A percentile compares a stretch with the other conserved stretches of the same genome.
phyloP scores from a whole-genome alignment of 2,888 invertebrate species.

The Amblyjoppa proteus region DNA sequence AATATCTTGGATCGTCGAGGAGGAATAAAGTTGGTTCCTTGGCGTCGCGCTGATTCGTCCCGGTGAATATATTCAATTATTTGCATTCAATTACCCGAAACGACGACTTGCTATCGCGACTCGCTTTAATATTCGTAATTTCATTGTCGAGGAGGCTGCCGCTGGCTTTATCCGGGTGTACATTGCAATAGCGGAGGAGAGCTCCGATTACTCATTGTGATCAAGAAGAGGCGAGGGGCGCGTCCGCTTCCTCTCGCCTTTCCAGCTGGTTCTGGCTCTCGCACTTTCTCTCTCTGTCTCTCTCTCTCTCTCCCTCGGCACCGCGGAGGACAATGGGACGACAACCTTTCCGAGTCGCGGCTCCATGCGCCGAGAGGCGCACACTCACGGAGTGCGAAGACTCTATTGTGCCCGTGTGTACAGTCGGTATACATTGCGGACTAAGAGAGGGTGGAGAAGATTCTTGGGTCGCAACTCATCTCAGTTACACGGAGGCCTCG shows the following conservation, averaged over 20 bases:
- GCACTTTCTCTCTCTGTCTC: not conserved
- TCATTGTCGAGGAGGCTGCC: conserved; percentile 22
- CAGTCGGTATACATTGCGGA: conserved; percentile 9
- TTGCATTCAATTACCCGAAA: conserved; percentile 51
- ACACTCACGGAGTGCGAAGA: conserved; percentile 28
- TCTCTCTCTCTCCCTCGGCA: not conserved
- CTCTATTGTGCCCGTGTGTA: conserved; percentile 27
- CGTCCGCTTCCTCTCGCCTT: conserved; percentile 37
- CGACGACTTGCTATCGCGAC: conserved; percentile 10
- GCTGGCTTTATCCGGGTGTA: conserved; percentile 33
- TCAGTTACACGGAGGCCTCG: conserved; percentile 47
- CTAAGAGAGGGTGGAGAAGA: conserved; percentile 30
- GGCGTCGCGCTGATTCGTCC: not conserved
- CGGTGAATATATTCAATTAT: conserved; percentile 11
- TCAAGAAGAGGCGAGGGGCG: conserved; percentile 34
- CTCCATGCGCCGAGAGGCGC: not conserved
- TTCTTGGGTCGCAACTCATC: conserved; percentile 43
- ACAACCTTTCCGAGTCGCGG: conserved; percentile 32
- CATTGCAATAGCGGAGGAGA: conserved; percentile 34
- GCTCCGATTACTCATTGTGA: conserved; percentile 60
- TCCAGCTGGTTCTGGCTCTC: conserved; percentile 7
- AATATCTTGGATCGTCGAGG: not conserved
- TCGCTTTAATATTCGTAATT: conserved; percentile 48
- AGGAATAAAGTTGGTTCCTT: not conserved
- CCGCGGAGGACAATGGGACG: conserved; percentile 45